phyloP scores from a whole-genome alignment of 2,888 invertebrate genomes.

The Gordius sp. region DNA sequence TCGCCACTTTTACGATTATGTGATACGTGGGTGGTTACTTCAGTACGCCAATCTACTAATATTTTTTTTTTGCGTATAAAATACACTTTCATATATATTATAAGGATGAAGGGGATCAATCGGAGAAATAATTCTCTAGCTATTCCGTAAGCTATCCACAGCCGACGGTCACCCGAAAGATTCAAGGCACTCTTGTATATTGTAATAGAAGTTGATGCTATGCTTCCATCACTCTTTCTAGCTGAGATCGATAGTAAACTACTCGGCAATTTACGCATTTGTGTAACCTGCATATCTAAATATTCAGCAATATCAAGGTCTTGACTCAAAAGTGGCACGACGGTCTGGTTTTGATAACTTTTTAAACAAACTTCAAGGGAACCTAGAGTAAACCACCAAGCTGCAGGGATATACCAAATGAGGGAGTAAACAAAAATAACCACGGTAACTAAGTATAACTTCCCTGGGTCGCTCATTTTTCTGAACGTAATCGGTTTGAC shows the following conservation, averaged over 20 bases:
- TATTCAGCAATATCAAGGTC: too few species aligned
- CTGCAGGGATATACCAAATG: slow-evolving; percentile 7
- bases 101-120: background rate
- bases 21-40: too few species aligned
- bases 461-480: background rate
- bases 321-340: too few species aligned
- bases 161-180: background rate
- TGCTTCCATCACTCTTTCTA: too few species aligned
- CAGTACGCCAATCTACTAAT: background rate
- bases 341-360: too few species aligned
- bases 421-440: background rate
- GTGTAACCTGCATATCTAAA: too few species aligned
- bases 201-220: too few species aligned
- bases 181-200: background rate
- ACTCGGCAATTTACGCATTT: too few species aligned
- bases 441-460: background rate
- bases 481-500: background rate
- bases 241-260: too few species aligned
- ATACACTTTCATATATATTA: background rate
- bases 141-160: background rate
- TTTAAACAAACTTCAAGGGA: background rate
- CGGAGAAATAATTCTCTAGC: background rate
- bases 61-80: background rate
- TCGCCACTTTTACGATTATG: too few species aligned
- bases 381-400: background rate